phyloP scores from a whole-genome alignment of 2,797 vertebrate genomes.

The Garrulus glandarius region DNA sequence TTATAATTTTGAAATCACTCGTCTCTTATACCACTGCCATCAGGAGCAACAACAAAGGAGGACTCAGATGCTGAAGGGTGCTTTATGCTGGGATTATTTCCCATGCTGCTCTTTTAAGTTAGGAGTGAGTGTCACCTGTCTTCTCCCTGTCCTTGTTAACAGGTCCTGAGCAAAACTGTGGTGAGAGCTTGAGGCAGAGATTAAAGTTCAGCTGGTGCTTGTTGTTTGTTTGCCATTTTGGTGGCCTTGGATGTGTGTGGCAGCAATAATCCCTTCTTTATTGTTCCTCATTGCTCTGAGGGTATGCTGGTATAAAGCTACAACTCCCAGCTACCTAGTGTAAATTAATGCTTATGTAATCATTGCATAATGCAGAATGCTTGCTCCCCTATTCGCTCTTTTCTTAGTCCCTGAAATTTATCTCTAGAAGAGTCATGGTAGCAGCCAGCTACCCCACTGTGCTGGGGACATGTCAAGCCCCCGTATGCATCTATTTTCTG shows the following conservation, averaged over 20 bases:
- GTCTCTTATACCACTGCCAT: background rate
- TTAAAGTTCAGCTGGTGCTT: background rate
- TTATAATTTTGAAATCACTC: background rate
- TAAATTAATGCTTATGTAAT: constrained; percentile 67
- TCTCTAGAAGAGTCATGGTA: constrained; percentile 16
- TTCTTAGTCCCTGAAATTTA: constrained; percentile 52
- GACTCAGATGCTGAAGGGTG: background rate
- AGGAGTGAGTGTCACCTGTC: background rate
- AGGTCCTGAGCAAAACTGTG: background rate
- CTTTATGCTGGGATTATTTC: background rate
- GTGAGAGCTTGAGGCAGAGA: background rate
- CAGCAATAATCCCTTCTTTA: constrained; percentile 34
- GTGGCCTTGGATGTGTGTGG: constrained; percentile 5
- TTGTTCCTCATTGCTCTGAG: constrained; percentile 17
- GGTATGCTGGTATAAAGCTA: constrained; percentile 40
- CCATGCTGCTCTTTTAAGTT: background rate
- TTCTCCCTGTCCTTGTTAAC: background rate
- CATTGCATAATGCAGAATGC: constrained; percentile 65
- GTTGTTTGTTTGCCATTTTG: constrained; percentile 1
- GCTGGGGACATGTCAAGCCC: background rate
- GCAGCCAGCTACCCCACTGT: background rate
- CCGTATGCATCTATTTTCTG: background rate
- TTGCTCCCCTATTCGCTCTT: constrained; percentile 35
- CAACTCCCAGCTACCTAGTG: constrained; percentile 53
- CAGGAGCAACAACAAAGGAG: background rate